phyloP scores from a whole-genome alignment of 1,140 invertebrate genomes.

The Drosophila orena region DNA sequence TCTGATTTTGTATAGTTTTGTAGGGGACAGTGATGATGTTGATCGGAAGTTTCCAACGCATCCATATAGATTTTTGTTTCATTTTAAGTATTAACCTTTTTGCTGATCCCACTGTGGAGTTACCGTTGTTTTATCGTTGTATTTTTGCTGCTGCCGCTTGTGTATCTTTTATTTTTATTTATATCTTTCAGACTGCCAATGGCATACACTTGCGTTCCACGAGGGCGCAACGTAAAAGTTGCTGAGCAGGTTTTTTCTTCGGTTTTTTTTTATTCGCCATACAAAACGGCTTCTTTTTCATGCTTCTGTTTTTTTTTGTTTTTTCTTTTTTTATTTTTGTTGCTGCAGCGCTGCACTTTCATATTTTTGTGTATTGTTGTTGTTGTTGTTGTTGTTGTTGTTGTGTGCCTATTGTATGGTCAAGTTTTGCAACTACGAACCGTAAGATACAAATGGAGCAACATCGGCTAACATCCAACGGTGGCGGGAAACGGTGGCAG shows the following conservation, averaged over 20 bases:
- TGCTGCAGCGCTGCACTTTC: slow-evolving; percentile 67
- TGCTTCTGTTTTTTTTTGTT: slow-evolving; percentile 20
- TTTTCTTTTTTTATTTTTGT: not conserved
- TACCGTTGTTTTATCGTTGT: slow-evolving; percentile 18
- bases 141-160: slow-evolving; percentile 22
- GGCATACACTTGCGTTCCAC: slow-evolving; percentile 74
- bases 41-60: not conserved
- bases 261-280: slow-evolving; percentile 6
- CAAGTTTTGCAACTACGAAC: slow-evolving; percentile 56
- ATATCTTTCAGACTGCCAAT: slow-evolving; percentile 30
- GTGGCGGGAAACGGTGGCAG: too few species aligned
- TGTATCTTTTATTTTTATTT: slow-evolving; percentile 4
- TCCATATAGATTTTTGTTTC: not conserved
- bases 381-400: not conserved
- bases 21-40: too few species aligned
- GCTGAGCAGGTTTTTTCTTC: slow-evolving; percentile 61
- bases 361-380: slow-evolving; percentile 69
- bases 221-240: slow-evolving; percentile 68
- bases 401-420: slow-evolving; percentile 40
- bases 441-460: slow-evolving; percentile 36
- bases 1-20: slow-evolving; percentile 9
- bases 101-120: slow-evolving; percentile 22
- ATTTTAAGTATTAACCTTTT: slow-evolving; percentile 19
- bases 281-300: slow-evolving; percentile 14
- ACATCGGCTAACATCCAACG: slow-evolving; percentile 5